Conservation (phyloP, 2,797 vertebrate genomes). For the Pseudochromis fuscus region DNA sequence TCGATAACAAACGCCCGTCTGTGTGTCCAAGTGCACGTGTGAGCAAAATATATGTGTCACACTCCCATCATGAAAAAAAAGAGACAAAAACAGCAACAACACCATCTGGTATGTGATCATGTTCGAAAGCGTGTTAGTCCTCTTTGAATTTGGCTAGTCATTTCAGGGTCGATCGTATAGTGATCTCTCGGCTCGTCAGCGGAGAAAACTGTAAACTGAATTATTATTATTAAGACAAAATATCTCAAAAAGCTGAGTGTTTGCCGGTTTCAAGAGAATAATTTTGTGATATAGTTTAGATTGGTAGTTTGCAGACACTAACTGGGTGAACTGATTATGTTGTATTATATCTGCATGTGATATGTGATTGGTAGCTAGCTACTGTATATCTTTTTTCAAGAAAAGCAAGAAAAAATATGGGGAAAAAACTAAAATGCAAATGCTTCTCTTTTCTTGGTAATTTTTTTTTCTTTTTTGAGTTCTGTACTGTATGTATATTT, state of each 20-base stretch:
- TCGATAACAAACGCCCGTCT: conserved; percentile 31
- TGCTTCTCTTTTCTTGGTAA: conserved; percentile 76
- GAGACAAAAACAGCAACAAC: conserved; percentile 26
- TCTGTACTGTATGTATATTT: conserved; percentile 77
- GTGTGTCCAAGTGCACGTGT: conserved; percentile 48
- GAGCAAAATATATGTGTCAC: conserved; percentile 35
- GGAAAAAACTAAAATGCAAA: conserved; percentile 74
- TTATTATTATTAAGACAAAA: conserved; percentile 82
- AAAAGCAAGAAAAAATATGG: conserved; percentile 80
- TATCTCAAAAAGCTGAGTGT: conserved; percentile 84
- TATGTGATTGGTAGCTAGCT: conserved; percentile 89
- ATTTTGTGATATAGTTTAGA: conserved; percentile 90
- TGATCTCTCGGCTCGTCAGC: conserved; percentile 76
- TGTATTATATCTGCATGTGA: conserved; percentile 92
- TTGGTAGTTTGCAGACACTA: conserved; percentile 88
- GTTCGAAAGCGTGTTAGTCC: conserved; percentile 75
- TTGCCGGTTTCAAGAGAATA: conserved; percentile 85
- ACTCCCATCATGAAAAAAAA: conserved; percentile 41
- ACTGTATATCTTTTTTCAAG: conserved; percentile 84
- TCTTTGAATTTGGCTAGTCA: conserved; percentile 78
- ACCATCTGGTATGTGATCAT: conserved; percentile 82
- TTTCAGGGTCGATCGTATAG: conserved; percentile 79
- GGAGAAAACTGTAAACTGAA: conserved; percentile 82
- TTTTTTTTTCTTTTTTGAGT: conserved; percentile 53
- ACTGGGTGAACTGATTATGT: conserved; percentile 88